These are phyloP conservation scores for Labeo rohita DNA, from an alignment of 2,113 vertebrate species.

Conservation along the genomic window DNA sequence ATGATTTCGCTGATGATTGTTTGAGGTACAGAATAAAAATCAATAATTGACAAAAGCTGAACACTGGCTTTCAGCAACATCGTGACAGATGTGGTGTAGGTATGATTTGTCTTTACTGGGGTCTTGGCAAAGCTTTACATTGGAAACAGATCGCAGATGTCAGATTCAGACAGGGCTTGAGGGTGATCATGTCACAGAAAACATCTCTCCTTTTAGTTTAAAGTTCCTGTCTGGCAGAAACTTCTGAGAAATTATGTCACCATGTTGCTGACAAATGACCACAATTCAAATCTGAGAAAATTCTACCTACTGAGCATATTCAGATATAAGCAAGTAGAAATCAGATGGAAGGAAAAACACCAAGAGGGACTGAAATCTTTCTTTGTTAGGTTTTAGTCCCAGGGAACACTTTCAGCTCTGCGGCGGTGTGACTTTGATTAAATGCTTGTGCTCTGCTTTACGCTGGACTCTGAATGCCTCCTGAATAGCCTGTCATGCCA, in stretches of 20 bases:
- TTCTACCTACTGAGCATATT: background rate
- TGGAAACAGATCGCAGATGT: constrained; percentile 65
- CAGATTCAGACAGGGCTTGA: constrained; percentile 50
- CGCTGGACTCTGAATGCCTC: constrained; percentile 45
- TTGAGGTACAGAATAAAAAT: constrained; percentile 74
- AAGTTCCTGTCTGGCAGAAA: background rate
- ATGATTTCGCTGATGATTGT: background rate
- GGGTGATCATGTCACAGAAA: background rate
- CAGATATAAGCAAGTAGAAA: background rate
- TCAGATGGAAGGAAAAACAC: background rate
- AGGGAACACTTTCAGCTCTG: constrained; percentile 35
- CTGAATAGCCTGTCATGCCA: constrained; percentile 44
- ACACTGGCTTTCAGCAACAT: constrained; percentile 70
- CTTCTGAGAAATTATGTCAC: background rate
- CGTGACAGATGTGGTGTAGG: constrained; percentile 69
- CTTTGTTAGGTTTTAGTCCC: constrained; percentile 21
- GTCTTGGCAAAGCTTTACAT: constrained; percentile 60
- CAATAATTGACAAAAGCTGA: constrained; percentile 74
- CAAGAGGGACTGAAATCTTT: constrained; percentile 16
- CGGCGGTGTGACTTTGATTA: constrained; percentile 44
- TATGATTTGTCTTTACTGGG: constrained; percentile 68
- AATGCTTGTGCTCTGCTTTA: constrained; percentile 46
- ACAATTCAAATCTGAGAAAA: background rate
- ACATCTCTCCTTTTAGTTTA: background rate
- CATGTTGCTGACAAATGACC: background rate